Conservation (phyloP, 1,140 invertebrate species). For the Lithobius niger region DNA sequence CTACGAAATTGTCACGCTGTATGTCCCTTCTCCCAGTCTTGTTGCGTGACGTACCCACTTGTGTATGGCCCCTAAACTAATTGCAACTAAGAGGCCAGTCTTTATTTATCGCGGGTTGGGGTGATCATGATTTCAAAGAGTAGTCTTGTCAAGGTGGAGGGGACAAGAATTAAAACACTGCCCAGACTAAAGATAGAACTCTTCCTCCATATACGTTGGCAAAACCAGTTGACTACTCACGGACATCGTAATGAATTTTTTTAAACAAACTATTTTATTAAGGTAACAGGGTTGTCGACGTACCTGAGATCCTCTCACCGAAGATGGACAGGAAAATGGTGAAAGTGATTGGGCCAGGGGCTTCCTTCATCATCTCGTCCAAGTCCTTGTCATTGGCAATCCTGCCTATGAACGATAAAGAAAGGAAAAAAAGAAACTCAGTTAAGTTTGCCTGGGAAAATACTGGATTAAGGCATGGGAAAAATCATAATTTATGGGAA, state of each 20-base stretch:
- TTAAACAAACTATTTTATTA: slow-evolving; percentile 16
- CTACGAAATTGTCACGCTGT: too few relatives aligned
- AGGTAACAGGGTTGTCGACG: too few relatives aligned
- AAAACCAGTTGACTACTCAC: not conserved
- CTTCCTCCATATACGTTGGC: not conserved
- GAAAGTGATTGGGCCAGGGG: slow-evolving; percentile 86
- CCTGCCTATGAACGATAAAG: slow-evolving; percentile 32
- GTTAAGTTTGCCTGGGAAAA: too few relatives aligned
- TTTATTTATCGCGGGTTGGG: too few relatives aligned
- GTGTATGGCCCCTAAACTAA: too few relatives aligned
- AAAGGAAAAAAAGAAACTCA: not conserved
- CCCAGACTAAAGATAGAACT: not conserved
- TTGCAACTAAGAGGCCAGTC: too few relatives aligned
- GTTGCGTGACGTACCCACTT: too few relatives aligned
- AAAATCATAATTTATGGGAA: too few relatives aligned
- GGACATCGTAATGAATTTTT: slow-evolving; percentile 12
- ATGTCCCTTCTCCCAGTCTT: too few relatives aligned
- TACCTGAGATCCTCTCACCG: slow-evolving; percentile 67
- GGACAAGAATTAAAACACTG: too few relatives aligned
- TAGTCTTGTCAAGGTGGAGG: not conserved
- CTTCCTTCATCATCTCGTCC: slow-evolving; percentile 79
- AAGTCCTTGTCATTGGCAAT: slow-evolving; percentile 78
- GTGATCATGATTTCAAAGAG: too few relatives aligned
- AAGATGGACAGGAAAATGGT: slow-evolving; percentile 85
- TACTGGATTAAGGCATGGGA: too few relatives aligned